Percentiles rank a stretch among this genome's conserved stretches.
phyloP scores from a whole-genome alignment of 2,888 invertebrate genomes.

The Agriopis leucophaearia region DNA sequence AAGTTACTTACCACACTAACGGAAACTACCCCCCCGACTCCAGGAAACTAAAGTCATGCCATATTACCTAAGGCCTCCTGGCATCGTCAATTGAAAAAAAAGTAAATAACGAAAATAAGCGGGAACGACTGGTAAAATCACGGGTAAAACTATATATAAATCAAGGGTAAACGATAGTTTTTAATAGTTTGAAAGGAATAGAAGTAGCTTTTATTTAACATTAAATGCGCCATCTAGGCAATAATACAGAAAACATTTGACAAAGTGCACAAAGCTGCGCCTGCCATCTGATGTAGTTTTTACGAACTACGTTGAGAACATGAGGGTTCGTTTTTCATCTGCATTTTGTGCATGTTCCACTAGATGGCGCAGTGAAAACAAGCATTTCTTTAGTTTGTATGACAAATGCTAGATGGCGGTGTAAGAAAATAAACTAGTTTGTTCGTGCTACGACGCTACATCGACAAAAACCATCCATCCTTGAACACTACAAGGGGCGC shows the following conservation, averaged over 20 bases:
- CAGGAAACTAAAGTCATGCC: too few relatives aligned
- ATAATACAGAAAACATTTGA: neutral
- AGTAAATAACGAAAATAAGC: too few relatives aligned
- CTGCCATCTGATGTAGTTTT: conserved; percentile 7
- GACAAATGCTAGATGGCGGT: conserved; percentile 15
- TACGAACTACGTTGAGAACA: conserved; percentile 3
- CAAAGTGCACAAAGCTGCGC: neutral
- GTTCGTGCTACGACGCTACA: neutral
- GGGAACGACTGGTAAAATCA: too few relatives aligned
- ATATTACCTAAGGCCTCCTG: too few relatives aligned
- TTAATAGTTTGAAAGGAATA: too few relatives aligned
- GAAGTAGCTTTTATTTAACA: neutral
- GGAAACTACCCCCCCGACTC: too few relatives aligned
- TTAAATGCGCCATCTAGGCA: neutral
- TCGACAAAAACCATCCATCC: too few relatives aligned
- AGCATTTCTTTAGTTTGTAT: neutral
- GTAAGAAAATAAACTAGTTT: neutral
- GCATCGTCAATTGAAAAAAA: too few relatives aligned
- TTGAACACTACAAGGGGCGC: neutral
- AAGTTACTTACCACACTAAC: too few relatives aligned
- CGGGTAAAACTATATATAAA: too few relatives aligned
- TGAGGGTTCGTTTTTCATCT: neutral
- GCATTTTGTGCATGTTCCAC: neutral
- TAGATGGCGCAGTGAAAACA: conserved; percentile 4
- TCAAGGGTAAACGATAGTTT: too few relatives aligned